phyloP scores from a whole-genome alignment of 1,140 invertebrate species.

The Pteromalus puparum region DNA sequence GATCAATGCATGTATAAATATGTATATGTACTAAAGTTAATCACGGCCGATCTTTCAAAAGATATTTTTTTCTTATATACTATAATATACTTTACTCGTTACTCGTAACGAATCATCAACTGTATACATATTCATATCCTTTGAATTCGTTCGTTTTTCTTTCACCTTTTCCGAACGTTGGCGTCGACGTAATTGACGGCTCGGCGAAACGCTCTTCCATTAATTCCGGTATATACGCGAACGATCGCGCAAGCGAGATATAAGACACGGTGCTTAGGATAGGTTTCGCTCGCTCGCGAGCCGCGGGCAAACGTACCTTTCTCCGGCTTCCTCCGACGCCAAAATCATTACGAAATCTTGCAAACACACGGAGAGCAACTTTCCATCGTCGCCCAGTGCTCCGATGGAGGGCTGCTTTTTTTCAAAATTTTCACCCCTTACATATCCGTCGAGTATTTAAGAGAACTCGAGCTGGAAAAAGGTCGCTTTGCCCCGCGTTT shows the following conservation, averaged over 20 bases:
- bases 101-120: not conserved
- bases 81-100: not conserved
- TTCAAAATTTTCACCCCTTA: not conserved
- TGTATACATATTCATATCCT: not conserved
- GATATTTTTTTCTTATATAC: not conserved
- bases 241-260: not conserved
- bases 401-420: not conserved
- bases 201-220: constrained; percentile 11
- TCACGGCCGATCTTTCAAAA: constrained; percentile 5
- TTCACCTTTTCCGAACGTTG: not conserved
- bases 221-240: not conserved
- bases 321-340: not conserved
- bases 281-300: constrained; percentile 11
- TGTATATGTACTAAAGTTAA: constrained; percentile 38
- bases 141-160: constrained; percentile 8
- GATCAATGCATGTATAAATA: constrained; percentile 45
- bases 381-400: not conserved
- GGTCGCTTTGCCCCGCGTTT: not conserved
- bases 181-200: not conserved
- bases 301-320: not conserved
- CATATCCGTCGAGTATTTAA: not conserved
- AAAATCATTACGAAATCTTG: not conserved
- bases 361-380: not conserved
- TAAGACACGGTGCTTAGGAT: not conserved
- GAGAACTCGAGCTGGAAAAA: constrained; percentile 10